Evolutionary conservation across 1,140 invertebrate genomes (phyloP), one percentile per base, ranked within the genome.

Genomic region (Parasteatoda tepidariorum): DNA sequence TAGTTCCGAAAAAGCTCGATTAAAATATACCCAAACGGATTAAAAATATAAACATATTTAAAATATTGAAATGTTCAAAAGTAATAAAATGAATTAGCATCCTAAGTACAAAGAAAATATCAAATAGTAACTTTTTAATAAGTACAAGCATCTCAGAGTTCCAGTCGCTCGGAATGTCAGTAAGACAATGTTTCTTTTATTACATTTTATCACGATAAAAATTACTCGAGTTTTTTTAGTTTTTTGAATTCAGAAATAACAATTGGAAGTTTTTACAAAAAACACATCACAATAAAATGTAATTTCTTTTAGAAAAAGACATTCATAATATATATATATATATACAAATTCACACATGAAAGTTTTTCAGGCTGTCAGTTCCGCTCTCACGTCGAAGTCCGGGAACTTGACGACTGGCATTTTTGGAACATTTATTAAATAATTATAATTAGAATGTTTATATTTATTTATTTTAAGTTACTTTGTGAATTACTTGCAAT

Each of bases 291-390:
- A 70, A 59, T 81, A 81, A 81, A 81, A 70, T 81, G 28, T 28
- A 70, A 31, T 54, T 66, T 68, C 54, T 81, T 64, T 81, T 70
- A 78, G 70, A 71, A 81, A 70, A 33, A 81, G 41, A 81, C 48
- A 59, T 79, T 79, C 9, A 48, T 67, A 34, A 28, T 26, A 67
- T 64, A 26, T 28, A 48, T 54, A 38, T 38, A 18, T 81, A 81
- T 81, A n/a, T 81, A 81, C 78, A 78, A 55, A 70, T 70, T 61
- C 48, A 81, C 34, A 70, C 78, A 81, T 30, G 48, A 79, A 81
- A 2, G 5, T 5, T 59, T 61, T 41, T 54, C 67, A 81, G 67
- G 66, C 66, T 61, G 78, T 26, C 3, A 55, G 11, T 31, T 55
- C 41, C 30, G 26, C 28, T 28, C 7, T n/a, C n/a, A n/a, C n/a